Base-by-base conservation (phyloP, 2,888 invertebrate species). In the Tanytarsus gracilentus region DNA sequence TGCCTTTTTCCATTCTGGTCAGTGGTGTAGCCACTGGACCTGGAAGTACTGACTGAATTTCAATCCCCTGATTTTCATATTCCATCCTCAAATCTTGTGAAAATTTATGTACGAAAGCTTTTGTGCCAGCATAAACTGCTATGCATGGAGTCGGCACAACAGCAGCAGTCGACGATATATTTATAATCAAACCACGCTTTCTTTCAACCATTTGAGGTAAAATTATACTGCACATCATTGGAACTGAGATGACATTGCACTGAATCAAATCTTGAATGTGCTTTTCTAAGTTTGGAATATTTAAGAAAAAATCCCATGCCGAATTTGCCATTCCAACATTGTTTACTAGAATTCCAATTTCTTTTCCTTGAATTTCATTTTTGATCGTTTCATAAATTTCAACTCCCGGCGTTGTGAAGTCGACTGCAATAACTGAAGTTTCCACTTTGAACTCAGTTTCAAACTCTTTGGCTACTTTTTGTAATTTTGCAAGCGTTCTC, bases 1-100 rank as follows among this genome's bases (percentile, higher is more conserved):
- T 81, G 26, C 85, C 77, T 36, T 78, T 77, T n/a, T 80, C 78
- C 62, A 93, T 86, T 67, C 88, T 88, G 7, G 88, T 85, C 89
- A 93, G 90, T 69, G 94, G 94, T 0, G 94, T 92, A 21, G 90
- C 89, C 1, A 96, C 94, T 66, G 87, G 90, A 1, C 90, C 93
- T 0, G 95, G 95, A 61, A 85, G 75, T 0, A 95, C 77, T 68
- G 87, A 85, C 75, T 95, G 93, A 4, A 92, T 77, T 4, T 83
- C 79, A 23, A 92, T 82, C 1, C 89, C 89, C 40, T 79, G 75
- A 36, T 81, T 80, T 16, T 77, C 74, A 67, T 88, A 91, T 68
- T 92, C 91, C 61, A 83, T 80, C 6, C 82, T 79, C 25, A 92
- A 73, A 66, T 90, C 88, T 53, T 81, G 83, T 5, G 86, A 82